Base-by-base conservation (phyloP, 2,113 vertebrate genomes). In the Microcebus murinus region DNA sequence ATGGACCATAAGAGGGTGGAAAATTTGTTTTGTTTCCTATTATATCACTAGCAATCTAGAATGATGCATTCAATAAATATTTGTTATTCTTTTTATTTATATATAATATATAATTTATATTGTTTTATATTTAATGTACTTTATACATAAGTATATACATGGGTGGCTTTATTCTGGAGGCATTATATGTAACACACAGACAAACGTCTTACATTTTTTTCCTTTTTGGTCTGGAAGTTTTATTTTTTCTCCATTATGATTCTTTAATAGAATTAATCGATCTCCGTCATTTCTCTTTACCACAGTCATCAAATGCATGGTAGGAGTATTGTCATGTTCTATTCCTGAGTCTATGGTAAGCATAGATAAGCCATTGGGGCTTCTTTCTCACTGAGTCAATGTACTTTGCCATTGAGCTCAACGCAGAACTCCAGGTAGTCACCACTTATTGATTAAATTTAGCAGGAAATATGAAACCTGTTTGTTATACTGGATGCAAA, bases 401-500 rank as follows among this genome's bases (percentile, higher is more conserved):
- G 7, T 12, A 34, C 50, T 77, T 39, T 52, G 34, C 36, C 63
- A 48, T 76, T 65, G 55, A 86, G 27, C 42, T 86, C 29, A 4
- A 31, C 31, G 11, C 13, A 11, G 55, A 88, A 77, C 61, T 91
- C 18, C 42, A 57, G 84, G 48, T 18, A 76, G 25, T n/a, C 59
- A 52, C 71, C 52, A 55, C 65, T 82, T 87, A 95, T 68, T 59
- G 73, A 93, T 9, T 77, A 63, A 57, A 48, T 91, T 77, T 27
- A 36, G 59, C 63, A 84, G 80, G 90, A 83, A 93, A 85, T 61
- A 42, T 39, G 57, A 95, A 67, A 81, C 45, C 68, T 61, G 70
- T 87, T 80, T 95, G 79, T 90, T 76, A 42, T 80, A 11, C 73
- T 90, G 14, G n/a, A 87, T 81, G 42, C 76, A 95, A 95, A 95